phyloP scores from a whole-genome alignment of 1,140 invertebrate species.

The Triops cancriformis region DNA sequence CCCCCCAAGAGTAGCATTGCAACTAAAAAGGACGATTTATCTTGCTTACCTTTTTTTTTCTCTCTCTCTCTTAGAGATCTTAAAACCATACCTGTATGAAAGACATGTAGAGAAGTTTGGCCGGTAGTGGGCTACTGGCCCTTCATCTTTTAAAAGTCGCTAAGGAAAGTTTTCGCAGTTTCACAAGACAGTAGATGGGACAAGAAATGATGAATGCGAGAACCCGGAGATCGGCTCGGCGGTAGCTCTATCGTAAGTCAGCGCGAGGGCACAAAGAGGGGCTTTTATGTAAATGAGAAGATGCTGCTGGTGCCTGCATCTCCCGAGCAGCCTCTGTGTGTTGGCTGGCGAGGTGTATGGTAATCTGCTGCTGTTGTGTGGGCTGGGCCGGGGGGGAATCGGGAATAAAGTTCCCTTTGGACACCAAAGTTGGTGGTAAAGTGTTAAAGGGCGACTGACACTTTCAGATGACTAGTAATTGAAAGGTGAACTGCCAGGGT shows the following conservation, averaged over 20 bases:
- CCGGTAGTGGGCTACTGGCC: neutral
- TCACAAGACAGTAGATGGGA: neutral
- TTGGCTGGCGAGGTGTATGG: neutral
- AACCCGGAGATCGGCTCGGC: neutral
- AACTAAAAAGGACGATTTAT: neutral
- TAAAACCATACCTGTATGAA: neutral
- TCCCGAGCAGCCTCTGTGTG: neutral
- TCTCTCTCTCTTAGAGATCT: neutral
- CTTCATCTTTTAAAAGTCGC: neutral
- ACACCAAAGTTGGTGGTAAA: neutral
- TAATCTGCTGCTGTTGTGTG: neutral
- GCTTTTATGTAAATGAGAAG: constrained; percentile 2
- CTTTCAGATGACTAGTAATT: neutral
- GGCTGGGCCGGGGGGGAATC: neutral
- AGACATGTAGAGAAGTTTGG: neutral
- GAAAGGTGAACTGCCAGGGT: neutral
- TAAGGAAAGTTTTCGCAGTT: neutral
- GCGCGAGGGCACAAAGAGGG: neutral
- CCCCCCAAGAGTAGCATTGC: neutral
- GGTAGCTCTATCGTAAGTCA: constrained; percentile 4
- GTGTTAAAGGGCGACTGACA: neutral
- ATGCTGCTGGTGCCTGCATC: constrained; percentile 12
- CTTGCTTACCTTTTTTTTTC: neutral
- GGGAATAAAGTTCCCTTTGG: neutral
- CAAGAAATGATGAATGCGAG: constrained; percentile 2